These are phyloP conservation scores for Noctua janthina DNA, from an alignment of 2,888 invertebrate genomes.

Conservation along the genomic window DNA sequence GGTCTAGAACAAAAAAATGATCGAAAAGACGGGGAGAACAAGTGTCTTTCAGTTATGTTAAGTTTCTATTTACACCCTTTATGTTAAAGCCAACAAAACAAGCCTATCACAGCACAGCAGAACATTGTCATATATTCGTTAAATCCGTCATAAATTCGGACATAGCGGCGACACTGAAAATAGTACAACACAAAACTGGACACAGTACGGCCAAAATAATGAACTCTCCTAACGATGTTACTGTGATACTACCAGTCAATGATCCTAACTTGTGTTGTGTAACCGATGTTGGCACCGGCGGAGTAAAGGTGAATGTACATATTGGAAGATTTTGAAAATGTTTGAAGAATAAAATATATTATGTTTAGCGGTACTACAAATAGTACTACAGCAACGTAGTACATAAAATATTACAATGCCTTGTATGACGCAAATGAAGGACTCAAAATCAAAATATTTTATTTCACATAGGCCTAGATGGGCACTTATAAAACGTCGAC, in stretches of 20 bases:
- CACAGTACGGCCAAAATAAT: slow-evolving; percentile 10
- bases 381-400: no score
- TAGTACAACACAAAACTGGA: neutral
- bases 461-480: no score
- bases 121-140: neutral
- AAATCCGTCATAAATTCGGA: neutral
- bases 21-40: no score
- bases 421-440: no score
- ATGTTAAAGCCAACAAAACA: neutral
- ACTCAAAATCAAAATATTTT: no score
- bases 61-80: no score
- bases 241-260: slow-evolving; percentile 13
- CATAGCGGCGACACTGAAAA: neutral
- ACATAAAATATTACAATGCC: no score
- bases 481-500: no score
- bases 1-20: no score
- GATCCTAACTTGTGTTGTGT: slow-evolving; percentile 2
- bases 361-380: no score
- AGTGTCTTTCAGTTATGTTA: no score
- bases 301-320: neutral
- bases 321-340: neutral
- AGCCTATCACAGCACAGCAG: no score
- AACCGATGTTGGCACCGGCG: neutral
- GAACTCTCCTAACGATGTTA: slow-evolving; percentile 10
- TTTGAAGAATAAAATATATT: neutral